Evolutionary conservation across 2,888 invertebrate genomes (phyloP).

Genomic region (Eilema sororculum): DNA sequence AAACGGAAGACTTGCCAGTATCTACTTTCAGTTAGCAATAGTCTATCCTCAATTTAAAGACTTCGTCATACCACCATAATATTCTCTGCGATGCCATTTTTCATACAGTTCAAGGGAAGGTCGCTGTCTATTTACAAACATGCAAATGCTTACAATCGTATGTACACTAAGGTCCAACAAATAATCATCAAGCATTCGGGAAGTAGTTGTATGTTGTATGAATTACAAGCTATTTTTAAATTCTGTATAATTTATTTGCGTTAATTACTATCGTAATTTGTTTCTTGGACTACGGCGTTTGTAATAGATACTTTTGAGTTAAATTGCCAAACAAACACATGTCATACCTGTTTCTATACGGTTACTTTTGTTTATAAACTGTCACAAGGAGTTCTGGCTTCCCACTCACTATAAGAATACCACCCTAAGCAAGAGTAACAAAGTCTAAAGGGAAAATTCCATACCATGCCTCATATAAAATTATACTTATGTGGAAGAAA

Average conservation of each 20-base stretch:
- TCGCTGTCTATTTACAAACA: slow-evolving; percentile 52
- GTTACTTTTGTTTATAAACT: background rate
- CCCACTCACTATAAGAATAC: background rate
- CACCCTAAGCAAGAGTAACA: background rate
- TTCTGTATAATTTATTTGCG: background rate
- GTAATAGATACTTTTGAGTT: background rate
- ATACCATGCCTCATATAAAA: background rate
- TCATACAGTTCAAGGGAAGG: slow-evolving; percentile 73
- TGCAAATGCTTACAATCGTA: slow-evolving; percentile 38
- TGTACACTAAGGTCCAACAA: slow-evolving; percentile 47
- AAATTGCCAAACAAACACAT: too few relatives aligned
- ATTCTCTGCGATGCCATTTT: slow-evolving; percentile 41
- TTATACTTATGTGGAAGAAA: background rate
- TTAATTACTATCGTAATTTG: background rate
- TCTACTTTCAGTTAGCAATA: background rate
- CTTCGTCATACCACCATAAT: slow-evolving; percentile 18
- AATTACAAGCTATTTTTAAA: slow-evolving; percentile 3
- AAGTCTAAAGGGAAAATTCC: background rate
- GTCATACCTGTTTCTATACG: too few relatives aligned
- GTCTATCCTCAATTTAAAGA: background rate
- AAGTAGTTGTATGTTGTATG: slow-evolving; percentile 19
- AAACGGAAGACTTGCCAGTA: background rate
- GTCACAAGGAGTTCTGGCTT: background rate
- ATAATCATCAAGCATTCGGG: slow-evolving; percentile 36
- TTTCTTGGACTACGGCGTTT: background rate